Percentiles rank a stretch among this genome's conserved stretches.
phyloP scores from a whole-genome alignment of 2,888 invertebrate genomes.

The Euproctis similis region DNA sequence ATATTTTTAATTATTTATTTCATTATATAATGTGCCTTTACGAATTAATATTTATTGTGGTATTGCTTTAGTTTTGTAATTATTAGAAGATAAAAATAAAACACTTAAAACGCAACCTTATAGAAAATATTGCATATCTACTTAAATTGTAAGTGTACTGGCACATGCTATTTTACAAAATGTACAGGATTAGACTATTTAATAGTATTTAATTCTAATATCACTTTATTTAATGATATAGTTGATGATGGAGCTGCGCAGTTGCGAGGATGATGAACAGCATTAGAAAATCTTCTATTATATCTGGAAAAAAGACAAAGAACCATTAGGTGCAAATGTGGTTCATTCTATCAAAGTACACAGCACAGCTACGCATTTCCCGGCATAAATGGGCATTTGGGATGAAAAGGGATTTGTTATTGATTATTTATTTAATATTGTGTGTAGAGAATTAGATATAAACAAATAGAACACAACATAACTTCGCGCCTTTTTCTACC shows the following conservation, averaged over 20 bases:
- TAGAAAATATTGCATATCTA: conserved; percentile 69
- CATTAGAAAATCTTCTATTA: conserved; percentile 40
- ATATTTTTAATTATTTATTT: conserved; percentile 46
- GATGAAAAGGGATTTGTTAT: too few relatives aligned
- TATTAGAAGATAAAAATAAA: conserved; percentile 50
- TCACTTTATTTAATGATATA: conserved; percentile 72
- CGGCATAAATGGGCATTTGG: too few relatives aligned
- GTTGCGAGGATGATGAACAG: conserved; percentile 42
- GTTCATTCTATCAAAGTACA: too few relatives aligned
- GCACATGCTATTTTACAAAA: conserved; percentile 73
- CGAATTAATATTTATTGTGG: conserved; percentile 58
- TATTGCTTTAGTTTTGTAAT: conserved; percentile 59
- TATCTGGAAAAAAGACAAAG: conserved; percentile 40
- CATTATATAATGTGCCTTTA: conserved; percentile 60
- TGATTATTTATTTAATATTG: too few relatives aligned
- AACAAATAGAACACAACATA: too few relatives aligned
- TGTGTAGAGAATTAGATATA: too few relatives aligned
- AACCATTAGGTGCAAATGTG: too few relatives aligned
- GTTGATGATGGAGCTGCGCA: conserved; percentile 48
- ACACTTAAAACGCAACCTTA: conserved; percentile 46
- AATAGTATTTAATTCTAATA: conserved; percentile 61
- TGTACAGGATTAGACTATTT: conserved; percentile 66
- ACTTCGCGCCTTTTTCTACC: too few relatives aligned
- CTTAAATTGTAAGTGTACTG: conserved; percentile 67
- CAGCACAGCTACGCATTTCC: too few relatives aligned